A percentile compares a stretch with the other conserved stretches of the same genome.
Conservation (phyloP, 2,797 vertebrate genomes). For the Gymnothorax javanicus region DNA sequence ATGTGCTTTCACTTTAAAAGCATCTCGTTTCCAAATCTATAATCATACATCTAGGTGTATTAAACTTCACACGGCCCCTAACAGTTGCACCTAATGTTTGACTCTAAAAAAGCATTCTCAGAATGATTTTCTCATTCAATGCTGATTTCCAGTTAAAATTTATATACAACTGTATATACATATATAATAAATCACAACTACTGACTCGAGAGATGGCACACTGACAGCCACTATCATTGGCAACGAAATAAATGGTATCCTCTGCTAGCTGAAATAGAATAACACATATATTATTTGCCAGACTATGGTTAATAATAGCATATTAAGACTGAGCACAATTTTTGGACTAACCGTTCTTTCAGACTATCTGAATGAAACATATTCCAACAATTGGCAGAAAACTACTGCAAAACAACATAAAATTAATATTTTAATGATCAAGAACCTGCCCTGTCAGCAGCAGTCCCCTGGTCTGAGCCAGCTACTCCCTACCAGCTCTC, state of each 20-base stretch:
- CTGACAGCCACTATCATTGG: constrained; percentile 45
- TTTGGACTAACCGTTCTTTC: too few species aligned
- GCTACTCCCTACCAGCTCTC: too few species aligned
- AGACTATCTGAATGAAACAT: too few species aligned
- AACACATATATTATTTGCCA: neutral
- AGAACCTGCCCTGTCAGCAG: too few species aligned
- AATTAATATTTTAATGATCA: too few species aligned
- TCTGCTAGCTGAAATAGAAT: constrained; percentile 60
- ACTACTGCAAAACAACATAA: too few species aligned
- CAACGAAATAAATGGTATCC: constrained; percentile 58
- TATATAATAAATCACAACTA: constrained; percentile 47
- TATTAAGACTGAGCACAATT: too few species aligned
- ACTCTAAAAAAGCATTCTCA: constrained; percentile 54
- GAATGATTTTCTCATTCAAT: constrained; percentile 44
- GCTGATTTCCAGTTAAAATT: constrained; percentile 24
- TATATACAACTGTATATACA: neutral
- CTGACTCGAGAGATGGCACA: constrained; percentile 53
- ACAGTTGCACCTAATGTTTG: constrained; percentile 50
- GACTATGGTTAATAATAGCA: neutral
- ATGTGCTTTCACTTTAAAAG: constrained; percentile 56
- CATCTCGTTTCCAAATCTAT: constrained; percentile 54
- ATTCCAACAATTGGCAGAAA: too few species aligned
- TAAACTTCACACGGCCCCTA: constrained; percentile 57
- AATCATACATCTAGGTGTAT: constrained; percentile 55
- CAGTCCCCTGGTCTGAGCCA: too few species aligned